A percentile compares a stretch with the other conserved stretches of the same genome.
Conservation (phyloP, 2,888 invertebrate species). For the Diaphora mendica region DNA sequence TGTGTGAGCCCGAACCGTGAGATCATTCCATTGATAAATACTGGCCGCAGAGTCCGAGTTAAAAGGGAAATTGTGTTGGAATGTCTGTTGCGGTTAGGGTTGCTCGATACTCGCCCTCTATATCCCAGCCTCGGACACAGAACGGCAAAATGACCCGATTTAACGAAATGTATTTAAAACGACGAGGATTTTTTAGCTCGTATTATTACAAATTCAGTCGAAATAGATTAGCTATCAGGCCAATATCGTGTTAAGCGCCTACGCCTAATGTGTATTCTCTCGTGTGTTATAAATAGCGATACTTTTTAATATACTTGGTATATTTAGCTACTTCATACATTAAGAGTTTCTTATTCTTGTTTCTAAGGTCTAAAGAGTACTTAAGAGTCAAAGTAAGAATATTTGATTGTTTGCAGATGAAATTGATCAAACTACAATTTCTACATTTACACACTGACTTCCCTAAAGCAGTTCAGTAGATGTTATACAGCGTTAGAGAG, state of each 20-base stretch:
- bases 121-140: slow-evolving; percentile 21
- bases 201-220: background rate
- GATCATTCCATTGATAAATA: slow-evolving; percentile 77
- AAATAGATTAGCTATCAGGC: background rate
- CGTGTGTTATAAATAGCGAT: background rate
- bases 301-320: background rate
- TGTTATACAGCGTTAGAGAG: background rate
- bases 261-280: background rate
- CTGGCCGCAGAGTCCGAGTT: slow-evolving; percentile 67
- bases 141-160: background rate
- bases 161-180: background rate
- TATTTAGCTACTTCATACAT: background rate
- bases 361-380: background rate
- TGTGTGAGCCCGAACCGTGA: slow-evolving; percentile 65
- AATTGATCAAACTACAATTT: background rate
- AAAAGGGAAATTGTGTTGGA: slow-evolving; percentile 84
- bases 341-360: background rate
- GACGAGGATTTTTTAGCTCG: background rate
- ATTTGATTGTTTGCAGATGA: background rate
- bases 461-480: background rate
- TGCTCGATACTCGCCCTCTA: slow-evolving; percentile 46
- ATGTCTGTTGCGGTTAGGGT: slow-evolving; percentile 65
- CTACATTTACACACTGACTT: background rate
- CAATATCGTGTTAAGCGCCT: background rate
- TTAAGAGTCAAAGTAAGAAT: background rate